Evolutionary conservation across 1,140 invertebrate genomes (phyloP), one percentile per base, ranked within the genome.

Genomic region (Panagrolaimus sp.): DNA sequence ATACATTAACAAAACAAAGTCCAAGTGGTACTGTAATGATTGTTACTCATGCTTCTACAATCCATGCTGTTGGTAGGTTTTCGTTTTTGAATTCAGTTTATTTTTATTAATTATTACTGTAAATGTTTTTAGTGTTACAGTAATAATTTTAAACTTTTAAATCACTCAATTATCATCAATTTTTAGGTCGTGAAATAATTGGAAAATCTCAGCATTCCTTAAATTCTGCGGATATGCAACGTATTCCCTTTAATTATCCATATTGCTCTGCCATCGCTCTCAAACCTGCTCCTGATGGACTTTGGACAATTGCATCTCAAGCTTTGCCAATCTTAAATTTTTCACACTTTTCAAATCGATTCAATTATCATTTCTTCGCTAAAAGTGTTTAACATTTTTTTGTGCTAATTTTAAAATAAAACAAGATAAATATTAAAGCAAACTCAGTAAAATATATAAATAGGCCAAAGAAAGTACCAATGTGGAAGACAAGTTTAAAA

Each of bases 181-280:
- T 38, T 38, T 38, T 7, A 38, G 32, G 32, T 38, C 52, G 52
- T 26, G 14, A 28, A 21, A 12, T 58, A 12, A 28, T 58, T 28
- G 52, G 52, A 12, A 21, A 28, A 21, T 12, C 12, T 26, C 21
- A 10, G 21, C 52, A 58, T 58, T 26, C 52, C 14, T 58, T 58
- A 58, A 28, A 10, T 14, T 12, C 21, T 8, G 52, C 52, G 3
- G 52, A 58, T 58, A 21, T 58, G 8, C 52, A n/a, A 1, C 52
- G 52, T 26, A n/a, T 58, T 21, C 52, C 52, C 10, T 58, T 58
- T 21, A 58, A 58, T 58, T 58, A 58, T 28, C 52, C 52, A 28
- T 58, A n/a, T 17, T 58, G 52, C 17, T 58, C 52, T 21, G 52
- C 15, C 10, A 58, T 58, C 17, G 52, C 52, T 28, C 17, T 58